Evolutionary conservation across 2,888 invertebrate species (phyloP), one percentile per base, ranked within the genome.

Genomic region (Acrobasis consociella): DNA sequence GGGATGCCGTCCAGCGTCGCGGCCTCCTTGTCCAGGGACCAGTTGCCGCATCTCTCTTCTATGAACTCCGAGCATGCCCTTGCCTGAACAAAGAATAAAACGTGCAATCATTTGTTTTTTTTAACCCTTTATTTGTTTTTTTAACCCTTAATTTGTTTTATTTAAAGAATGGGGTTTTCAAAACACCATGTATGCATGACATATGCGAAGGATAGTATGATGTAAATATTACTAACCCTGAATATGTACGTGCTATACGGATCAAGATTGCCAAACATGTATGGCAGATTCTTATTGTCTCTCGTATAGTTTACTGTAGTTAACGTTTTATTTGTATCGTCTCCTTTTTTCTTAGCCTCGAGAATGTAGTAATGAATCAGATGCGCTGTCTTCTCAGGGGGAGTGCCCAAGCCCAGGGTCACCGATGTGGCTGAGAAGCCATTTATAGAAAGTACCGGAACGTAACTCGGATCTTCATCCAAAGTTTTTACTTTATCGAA

Each of bases 1-100:
- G 97, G 95, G 13, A 94, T 94, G 2, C 97, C 97, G 81, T 97
- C 97, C 88, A 97, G 93, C 0, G 97, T 97, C 0, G 96, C 96
- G 0, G 96, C 97, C 77, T 96, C 95, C 68, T 96, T 96, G 71
- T 94, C 92, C 42, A 94, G 92, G 0, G 97, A 97, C 95, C 96
- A 96, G 11, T 95, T 93, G 0, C 97, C 97, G 79, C 97, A 98
- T 50, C 93, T 93, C 0, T 96, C 96, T 74, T 95, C n/a, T 2
- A 17, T 17, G 22, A 56, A 95, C 71, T 97, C 95, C 64, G 96
- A 97, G 77, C 98, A 97, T 0, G 97, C 97, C 39, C 95, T 93
- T 0, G 96, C 95, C 93, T 93, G 66, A 1, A 66, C 60, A 17
- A 49, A 10, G 66, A 1, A 66, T 60, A 17, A 49, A 10, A 46